Conservation (phyloP, 2,797 vertebrate species). For the Uromys caudimaculatus region DNA sequence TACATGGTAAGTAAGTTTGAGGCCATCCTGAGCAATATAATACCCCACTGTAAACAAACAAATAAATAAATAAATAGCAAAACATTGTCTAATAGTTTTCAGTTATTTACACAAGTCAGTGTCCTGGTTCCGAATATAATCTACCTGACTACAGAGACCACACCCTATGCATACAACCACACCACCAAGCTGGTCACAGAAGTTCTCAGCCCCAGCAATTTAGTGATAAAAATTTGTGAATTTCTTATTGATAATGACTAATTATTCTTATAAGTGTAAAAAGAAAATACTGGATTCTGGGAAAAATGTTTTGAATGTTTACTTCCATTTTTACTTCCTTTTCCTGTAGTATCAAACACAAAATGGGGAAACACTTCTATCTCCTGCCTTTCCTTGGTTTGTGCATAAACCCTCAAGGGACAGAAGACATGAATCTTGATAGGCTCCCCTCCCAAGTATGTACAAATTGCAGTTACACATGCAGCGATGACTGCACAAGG, state of each 20-base stretch:
- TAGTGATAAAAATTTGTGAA: background rate
- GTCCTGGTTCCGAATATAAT: background rate
- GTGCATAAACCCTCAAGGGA: background rate
- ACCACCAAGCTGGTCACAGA: background rate
- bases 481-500: background rate
- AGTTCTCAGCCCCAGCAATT: background rate
- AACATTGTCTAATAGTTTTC: background rate
- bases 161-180: background rate
- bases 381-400: background rate
- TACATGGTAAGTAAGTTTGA: background rate
- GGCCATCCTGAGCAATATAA: background rate
- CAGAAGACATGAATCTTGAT: background rate
- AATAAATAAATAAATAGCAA: background rate
- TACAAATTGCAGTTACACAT: background rate
- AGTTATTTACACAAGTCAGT: background rate
- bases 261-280: background rate
- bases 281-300: background rate
- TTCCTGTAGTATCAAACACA: background rate
- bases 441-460: rapidly evolving
- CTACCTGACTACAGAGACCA: background rate
- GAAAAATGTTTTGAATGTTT: background rate
- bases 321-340: background rate
- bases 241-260: background rate
- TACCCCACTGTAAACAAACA: background rate
- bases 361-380: background rate